Evolutionary conservation across 2,888 invertebrate species (phyloP).

Genomic region (Agriopis aurantiaria): DNA sequence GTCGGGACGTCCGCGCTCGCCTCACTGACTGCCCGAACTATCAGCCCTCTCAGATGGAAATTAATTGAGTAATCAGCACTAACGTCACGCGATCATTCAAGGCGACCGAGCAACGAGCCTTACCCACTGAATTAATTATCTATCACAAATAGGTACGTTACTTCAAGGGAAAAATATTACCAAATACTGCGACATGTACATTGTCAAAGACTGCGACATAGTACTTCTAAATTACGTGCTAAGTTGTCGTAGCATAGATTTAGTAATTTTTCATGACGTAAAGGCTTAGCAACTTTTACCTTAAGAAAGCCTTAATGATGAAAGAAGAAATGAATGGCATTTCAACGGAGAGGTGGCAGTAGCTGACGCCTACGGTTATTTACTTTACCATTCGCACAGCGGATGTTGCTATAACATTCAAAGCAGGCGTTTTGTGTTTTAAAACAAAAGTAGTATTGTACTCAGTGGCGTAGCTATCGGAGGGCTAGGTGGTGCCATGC

Average conservation of each 20-base stretch:
- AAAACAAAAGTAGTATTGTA: neutral
- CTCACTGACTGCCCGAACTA: constrained; percentile 53
- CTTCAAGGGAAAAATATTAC: constrained; percentile 12
- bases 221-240: constrained; percentile 2
- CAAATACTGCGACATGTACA: neutral
- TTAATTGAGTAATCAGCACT: constrained; percentile 61
- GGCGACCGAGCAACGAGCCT: constrained; percentile 43
- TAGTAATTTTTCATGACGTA: neutral
- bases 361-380: neutral
- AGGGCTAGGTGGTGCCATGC: no score
- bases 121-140: constrained; percentile 13
- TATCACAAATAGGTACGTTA: constrained; percentile 5
- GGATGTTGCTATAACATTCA: neutral
- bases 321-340: neutral
- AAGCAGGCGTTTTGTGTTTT: neutral
- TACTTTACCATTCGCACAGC: neutral
- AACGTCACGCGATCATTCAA: constrained; percentile 54
- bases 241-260: neutral
- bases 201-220: neutral
- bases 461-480: no score
- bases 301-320: no score
- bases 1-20: constrained; percentile 63
- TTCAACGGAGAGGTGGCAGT: neutral
- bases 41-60: constrained; percentile 52
- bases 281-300: neutral